Evolutionary conservation across 2,113 vertebrate species (phyloP).

Genomic region (Anarrhichthys ocellatus): DNA sequence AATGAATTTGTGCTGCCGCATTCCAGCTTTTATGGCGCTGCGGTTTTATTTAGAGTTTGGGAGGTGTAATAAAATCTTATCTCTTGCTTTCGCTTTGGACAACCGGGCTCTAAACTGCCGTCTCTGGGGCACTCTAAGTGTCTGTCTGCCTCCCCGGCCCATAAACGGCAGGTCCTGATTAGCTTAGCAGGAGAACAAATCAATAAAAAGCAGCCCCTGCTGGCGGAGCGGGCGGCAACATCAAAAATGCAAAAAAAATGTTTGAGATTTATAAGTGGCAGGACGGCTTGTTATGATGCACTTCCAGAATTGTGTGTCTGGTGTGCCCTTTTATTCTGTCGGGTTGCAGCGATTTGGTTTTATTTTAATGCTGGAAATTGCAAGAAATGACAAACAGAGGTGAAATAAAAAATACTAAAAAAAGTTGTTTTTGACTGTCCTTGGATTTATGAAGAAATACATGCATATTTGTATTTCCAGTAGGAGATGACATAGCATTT

Average conservation of each 20-base stretch:
- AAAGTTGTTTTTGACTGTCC: not conserved
- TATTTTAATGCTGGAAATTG: not conserved
- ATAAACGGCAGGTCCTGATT: slow-evolving; percentile 92
- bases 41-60: slow-evolving; percentile 89
- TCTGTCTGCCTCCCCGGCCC: slow-evolving; percentile 88
- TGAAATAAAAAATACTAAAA: not conserved
- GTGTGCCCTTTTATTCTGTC: not conserved
- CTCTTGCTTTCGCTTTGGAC: slow-evolving; percentile 89
- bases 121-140: slow-evolving; percentile 90
- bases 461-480: not conserved
- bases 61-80: slow-evolving; percentile 93
- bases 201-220: slow-evolving; percentile 87
- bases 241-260: slow-evolving; percentile 88
- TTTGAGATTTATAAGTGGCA: slow-evolving; percentile 61
- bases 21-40: slow-evolving; percentile 88
- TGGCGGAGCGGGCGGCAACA: slow-evolving; percentile 75
- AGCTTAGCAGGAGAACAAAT: slow-evolving; percentile 93
- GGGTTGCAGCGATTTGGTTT: not conserved
- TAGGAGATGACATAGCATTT: not conserved
- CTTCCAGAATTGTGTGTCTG: not conserved
- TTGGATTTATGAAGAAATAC: not conserved
- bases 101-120: slow-evolving; percentile 84
- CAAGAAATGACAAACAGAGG: not conserved
- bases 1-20: slow-evolving; percentile 88
- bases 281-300: slow-evolving; percentile 11